Base-by-base conservation (phyloP, 2,797 vertebrate genomes). In the Lepus townsendii region DNA sequence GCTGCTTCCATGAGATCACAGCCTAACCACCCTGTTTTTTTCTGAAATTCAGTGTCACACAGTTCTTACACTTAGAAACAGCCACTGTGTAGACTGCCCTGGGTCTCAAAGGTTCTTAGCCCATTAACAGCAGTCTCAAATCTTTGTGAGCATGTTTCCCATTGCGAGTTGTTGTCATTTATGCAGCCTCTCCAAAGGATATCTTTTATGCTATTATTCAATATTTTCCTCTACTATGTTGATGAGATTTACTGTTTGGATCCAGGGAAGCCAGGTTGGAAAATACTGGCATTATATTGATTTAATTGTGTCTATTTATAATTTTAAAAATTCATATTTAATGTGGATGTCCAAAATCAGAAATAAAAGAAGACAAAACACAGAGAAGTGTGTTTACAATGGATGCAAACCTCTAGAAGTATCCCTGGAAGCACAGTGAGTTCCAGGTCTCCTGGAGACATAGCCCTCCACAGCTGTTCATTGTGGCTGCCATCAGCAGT, bases 331-430 rank as follows among this genome's bases (percentile, higher is more conserved):
- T 14, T 77, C 3, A 12, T 60, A 35, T 65, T 19, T 54, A 80
- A 2, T 20, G 50, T 95, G 66, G 92, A 84, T 76, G 82, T 92
- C n/a, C 69, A 83, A 85, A 87, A 69, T 82, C 76, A 38, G 68
- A 93, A 88, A 84, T 73, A 52, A 92, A 92, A 87, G 65, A 91
- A 96, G 72, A 83, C 6, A 62, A 30, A 35, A 90, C 7, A 30
- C 24, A 63, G 30, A 76, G 62, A 27, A 57, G 16, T 2, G 8
- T n/a, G 32, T 62, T 60, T 54, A 52, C 4, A 38, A 1, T 5
- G 35, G 54, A 20, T 35, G 22, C 35, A 42, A 22, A n/a, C 22
- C 3, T 71, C 54, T 20, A 1, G 1, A 1, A 68, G 42, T 50
- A 12, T 35, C 75, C 76, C 75, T 47, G 24, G 35, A 73, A 80